A percentile compares a stretch with the other conserved stretches of the same genome.
phyloP scores from a whole-genome alignment of 92 coral and sea anemone species.

The Epizoanthus rinbou region DNA sequence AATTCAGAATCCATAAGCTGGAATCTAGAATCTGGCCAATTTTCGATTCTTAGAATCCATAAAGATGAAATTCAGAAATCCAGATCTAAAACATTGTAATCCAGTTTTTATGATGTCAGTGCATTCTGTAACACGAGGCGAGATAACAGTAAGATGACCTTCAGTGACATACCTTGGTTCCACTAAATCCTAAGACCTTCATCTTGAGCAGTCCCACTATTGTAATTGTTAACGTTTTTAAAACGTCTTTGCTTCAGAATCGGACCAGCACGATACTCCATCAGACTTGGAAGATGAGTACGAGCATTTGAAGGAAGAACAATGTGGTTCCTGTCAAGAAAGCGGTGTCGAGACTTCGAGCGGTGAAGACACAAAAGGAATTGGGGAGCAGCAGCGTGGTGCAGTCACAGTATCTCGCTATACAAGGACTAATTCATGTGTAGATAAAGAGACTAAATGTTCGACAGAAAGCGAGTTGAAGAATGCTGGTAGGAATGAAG shows the following conservation, averaged over 20 bases:
- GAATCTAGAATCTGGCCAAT: too few relatives aligned
- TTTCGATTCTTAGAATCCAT: too few relatives aligned
- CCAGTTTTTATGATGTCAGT: too few relatives aligned
- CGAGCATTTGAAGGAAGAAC: conserved; percentile 30
- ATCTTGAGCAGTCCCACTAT: too few relatives aligned
- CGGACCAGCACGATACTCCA: not conserved
- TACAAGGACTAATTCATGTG: not conserved
- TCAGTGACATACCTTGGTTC: too few relatives aligned
- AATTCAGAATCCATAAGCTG: too few relatives aligned
- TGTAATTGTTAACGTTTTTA: too few relatives aligned
- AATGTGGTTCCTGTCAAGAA: not conserved
- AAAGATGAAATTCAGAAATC: too few relatives aligned
- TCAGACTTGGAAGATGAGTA: conserved; percentile 37
- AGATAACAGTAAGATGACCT: too few relatives aligned
- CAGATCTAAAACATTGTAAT: too few relatives aligned
- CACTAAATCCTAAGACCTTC: too few relatives aligned
- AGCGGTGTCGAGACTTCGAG: not conserved
- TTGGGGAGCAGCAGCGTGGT: not conserved
- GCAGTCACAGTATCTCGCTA: not conserved
- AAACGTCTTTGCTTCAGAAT: conserved; percentile 2
- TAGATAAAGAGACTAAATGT: not conserved
- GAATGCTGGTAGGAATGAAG: not conserved
- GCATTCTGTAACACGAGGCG: too few relatives aligned
- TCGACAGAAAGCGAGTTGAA: not conserved
- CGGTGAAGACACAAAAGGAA: not conserved